Base-by-base conservation (phyloP, 35 echinoderm and acorn worm species). In the Heliocidaris tuberculata region DNA sequence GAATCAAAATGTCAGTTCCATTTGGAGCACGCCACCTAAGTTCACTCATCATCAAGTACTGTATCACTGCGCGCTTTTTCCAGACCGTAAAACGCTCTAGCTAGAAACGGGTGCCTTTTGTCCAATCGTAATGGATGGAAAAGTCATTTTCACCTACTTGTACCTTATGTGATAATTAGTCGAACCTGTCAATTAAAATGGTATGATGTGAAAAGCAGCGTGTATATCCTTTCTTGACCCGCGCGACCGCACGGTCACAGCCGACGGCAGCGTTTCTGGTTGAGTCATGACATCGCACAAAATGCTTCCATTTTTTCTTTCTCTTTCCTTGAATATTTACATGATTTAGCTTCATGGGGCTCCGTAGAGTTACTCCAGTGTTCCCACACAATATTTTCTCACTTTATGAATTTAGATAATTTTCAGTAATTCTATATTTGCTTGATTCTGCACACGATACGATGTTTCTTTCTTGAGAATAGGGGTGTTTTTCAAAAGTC, bases 131-230 rank as follows among this genome's bases (percentile, higher is more conserved):
- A 24, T 24, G 21, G 65, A 24, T 78, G 65, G 65, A 78, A 78
- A 29, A 78, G 65, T 9, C 15, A 78, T 78, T 78, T 78, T 78
- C 65, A 78, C 65, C 21, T 78, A 60, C 59, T 60, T 60, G 59
- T 60, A 60, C 59, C 59, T 19, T 15, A n/a, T 27, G 65, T 78
- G 65, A 78, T 78, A 78, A 78, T 78, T 78, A 78, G 65, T n/a
- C 65, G 65, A 78, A 78, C 65, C 65, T 78, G 65, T 19, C 65
- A 78, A 78, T 78, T 78, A 78, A 78, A 78, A n/a, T 78, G 21
- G 65, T 78, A 78, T 78, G 65, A 78, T 78, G 65, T 78, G 27
- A 56, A 78, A 78, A 78, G 4, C 65, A 78, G 65, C 27, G 21
- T 78, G 65, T 27, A 60, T 60, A 78, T 19, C 65, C 21, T 78